Evolutionary conservation across 2,888 invertebrate species (phyloP).

Genomic region (Cetonia aurata): DNA sequence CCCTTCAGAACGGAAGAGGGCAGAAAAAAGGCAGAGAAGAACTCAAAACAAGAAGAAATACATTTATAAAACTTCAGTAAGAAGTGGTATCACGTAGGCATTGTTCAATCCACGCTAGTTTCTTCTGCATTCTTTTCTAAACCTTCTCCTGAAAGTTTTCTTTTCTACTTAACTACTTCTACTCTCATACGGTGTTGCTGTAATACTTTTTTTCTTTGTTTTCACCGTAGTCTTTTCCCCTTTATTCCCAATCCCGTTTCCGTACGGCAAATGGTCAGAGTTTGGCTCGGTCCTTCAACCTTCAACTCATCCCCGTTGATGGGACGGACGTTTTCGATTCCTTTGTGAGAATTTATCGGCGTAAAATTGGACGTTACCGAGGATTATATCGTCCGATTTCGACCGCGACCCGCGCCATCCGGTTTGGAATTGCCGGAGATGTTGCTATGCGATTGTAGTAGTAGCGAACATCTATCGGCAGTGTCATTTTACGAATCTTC

Average conservation of each 20-base stretch:
- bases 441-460: neutral
- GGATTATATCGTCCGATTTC: conserved; percentile 46
- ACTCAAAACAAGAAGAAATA: conserved; percentile 47
- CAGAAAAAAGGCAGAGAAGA: conserved; percentile 15
- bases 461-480: conserved; percentile 14
- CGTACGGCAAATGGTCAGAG: conserved; percentile 33
- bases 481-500: conserved; percentile 10
- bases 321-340: conserved; percentile 43
- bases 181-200: conserved; percentile 41
- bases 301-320: conserved; percentile 21
- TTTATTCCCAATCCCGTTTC: conserved; percentile 17
- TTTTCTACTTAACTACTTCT: conserved; percentile 17
- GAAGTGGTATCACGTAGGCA: conserved; percentile 51
- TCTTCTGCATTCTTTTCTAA: conserved; percentile 6
- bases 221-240: neutral
- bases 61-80: conserved; percentile 51
- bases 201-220: conserved; percentile 38
- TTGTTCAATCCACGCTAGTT: conserved; percentile 47
- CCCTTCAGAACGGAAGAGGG: conserved; percentile 4
- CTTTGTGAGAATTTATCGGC: conserved; percentile 54
- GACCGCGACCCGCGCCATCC: conserved; percentile 32
- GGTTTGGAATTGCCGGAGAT: conserved; percentile 10
- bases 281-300: conserved; percentile 31
- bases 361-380: conserved; percentile 51
- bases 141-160: neutral